Conservation (phyloP, 1,140 invertebrate species). For the Eulimnadia texana region DNA sequence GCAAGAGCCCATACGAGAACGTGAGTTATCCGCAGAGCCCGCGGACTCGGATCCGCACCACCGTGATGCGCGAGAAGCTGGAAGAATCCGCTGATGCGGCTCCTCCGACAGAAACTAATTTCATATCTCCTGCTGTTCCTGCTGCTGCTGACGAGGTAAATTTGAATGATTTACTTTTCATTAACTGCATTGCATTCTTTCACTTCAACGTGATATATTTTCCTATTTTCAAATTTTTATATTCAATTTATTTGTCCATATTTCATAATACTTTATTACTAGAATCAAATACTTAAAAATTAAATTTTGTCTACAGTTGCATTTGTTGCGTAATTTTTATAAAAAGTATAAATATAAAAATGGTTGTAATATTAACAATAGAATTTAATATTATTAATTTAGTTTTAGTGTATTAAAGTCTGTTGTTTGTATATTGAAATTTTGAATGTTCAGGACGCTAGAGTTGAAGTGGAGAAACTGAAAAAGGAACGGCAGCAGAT, state of each 20-base stretch:
- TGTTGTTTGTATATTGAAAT: too few relatives aligned
- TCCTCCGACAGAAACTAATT: neutral
- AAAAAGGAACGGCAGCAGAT: conserved; percentile 32
- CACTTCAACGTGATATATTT: too few relatives aligned
- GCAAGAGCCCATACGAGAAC: conserved; percentile 20
- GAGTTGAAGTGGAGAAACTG: conserved; percentile 21
- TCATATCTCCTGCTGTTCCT: neutral
- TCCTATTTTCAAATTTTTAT: too few relatives aligned
- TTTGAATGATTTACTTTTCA: too few relatives aligned
- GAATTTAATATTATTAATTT: too few relatives aligned
- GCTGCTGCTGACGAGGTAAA: neutral
- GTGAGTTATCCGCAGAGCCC: conserved; percentile 31
- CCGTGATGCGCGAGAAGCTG: conserved; percentile 23
- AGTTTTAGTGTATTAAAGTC: too few relatives aligned
- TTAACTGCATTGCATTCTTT: too few relatives aligned
- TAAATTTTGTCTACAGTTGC: neutral
- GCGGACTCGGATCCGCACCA: conserved; percentile 46
- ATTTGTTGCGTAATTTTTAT: neutral
- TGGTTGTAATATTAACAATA: too few relatives aligned
- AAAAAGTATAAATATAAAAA: too few relatives aligned
- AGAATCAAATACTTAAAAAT: too few relatives aligned
- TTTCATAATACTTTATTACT: too few relatives aligned
- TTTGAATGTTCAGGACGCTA: conserved; percentile 9
- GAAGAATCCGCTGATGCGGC: conserved; percentile 17
- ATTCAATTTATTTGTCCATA: too few relatives aligned